phyloP scores from a whole-genome alignment of 2,797 vertebrate genomes.

The Sebastes minor region DNA sequence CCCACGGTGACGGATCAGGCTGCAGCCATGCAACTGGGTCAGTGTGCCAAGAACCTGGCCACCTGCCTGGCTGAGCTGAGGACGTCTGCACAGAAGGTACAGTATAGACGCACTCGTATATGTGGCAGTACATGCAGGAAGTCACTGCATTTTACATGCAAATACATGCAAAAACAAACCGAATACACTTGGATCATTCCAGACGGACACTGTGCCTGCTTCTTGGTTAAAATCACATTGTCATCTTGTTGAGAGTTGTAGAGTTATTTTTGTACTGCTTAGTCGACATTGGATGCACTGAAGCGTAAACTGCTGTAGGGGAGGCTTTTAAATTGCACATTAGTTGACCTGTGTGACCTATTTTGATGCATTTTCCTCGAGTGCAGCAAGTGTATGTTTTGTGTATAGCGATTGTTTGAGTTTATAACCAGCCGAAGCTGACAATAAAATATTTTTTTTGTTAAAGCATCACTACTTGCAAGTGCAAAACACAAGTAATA shows the following conservation, averaged over 20 bases:
- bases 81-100: constrained; percentile 93
- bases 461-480: neutral
- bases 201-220: neutral
- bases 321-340: neutral
- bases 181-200: no score
- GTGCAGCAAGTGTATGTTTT: neutral
- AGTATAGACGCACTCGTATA: neutral
- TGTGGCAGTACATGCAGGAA: neutral
- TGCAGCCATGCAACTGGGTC: constrained; percentile 96
- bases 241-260: neutral
- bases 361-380: neutral
- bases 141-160: neutral
- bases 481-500: neutral
- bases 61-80: constrained; percentile 95
- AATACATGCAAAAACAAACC: neutral
- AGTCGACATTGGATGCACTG: neutral
- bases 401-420: neutral
- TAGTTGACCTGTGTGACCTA: neutral
- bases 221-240: neutral
- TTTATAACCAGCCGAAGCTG: neutral
- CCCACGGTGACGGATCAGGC: constrained; percentile 96
- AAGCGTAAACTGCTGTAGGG: neutral
- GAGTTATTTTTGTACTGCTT: neutral
- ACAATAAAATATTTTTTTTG: neutral
- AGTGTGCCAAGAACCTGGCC: constrained; percentile 97